Evolutionary conservation across 2,797 vertebrate species (phyloP).

Genomic region (Epinephelus coioides): DNA sequence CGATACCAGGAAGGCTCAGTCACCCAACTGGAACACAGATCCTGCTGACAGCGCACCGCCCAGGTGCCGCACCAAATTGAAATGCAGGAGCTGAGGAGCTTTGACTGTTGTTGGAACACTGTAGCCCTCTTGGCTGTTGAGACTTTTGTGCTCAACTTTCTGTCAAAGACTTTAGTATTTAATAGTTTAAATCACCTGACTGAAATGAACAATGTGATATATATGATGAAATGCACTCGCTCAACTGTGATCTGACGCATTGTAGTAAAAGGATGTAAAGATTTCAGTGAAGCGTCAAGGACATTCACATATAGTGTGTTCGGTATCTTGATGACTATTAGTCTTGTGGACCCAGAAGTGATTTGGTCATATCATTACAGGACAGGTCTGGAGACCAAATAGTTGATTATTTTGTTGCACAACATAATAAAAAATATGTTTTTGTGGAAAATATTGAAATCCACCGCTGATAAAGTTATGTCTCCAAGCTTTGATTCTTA

Average conservation of each 20-base stretch:
- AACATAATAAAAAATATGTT: background rate
- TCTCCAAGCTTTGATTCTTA: conserved; percentile 4
- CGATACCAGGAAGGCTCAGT: conserved; percentile 52
- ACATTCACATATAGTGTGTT: background rate
- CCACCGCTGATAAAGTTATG: background rate
- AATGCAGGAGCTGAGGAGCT: conserved; percentile 29
- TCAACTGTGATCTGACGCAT: background rate
- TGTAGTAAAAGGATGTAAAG: conserved; percentile 11
- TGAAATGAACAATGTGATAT: conserved; percentile 1
- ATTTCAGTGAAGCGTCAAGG: conserved; percentile 4
- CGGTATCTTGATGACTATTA: background rate
- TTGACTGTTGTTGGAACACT: conserved; percentile 42
- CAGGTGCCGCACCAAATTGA: conserved; percentile 37
- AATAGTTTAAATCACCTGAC: conserved; percentile 9
- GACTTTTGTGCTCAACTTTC: conserved; percentile 23
- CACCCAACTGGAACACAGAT: conserved; percentile 59
- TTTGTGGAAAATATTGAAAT: background rate
- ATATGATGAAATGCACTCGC: conserved; percentile 4
- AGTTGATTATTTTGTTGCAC: background rate
- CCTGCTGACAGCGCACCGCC: conserved; percentile 52
- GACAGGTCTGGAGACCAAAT: background rate
- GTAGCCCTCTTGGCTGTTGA: background rate
- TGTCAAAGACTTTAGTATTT: conserved; percentile 18
- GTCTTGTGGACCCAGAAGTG: background rate
- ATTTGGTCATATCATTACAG: conserved; percentile 1